A percentile compares a stretch with the other conserved stretches of the same genome.
phyloP scores from a whole-genome alignment of 2,797 vertebrate genomes.

The Schizopygopsis pylzovi region DNA sequence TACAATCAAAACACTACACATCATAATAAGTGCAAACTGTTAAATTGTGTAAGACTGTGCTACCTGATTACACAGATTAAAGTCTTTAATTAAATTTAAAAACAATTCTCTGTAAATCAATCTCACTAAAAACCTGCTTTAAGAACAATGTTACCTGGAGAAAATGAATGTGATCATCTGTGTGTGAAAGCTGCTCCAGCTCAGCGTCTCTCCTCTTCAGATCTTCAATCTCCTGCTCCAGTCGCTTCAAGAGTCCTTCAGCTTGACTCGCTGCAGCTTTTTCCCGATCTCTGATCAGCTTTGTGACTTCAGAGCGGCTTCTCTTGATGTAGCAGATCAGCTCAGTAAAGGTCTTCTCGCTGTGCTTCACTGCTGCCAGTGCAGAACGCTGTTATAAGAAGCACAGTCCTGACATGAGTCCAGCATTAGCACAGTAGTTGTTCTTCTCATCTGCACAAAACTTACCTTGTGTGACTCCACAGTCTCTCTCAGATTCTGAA shows the following conservation, averaged over 20 bases:
- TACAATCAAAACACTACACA: too few species aligned
- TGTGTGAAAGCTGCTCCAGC: neutral
- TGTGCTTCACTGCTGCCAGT: neutral
- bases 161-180: neutral
- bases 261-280: neutral
- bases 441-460: neutral
- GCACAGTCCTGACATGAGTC: neutral
- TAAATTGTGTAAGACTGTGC: too few species aligned
- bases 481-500: constrained; percentile 1
- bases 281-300: constrained; percentile 25
- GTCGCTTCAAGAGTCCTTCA: neutral
- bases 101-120: too few species aligned
- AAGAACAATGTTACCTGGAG: neutral
- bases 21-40: too few species aligned
- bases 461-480: constrained; percentile 15
- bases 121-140: neutral
- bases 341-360: constrained; percentile 5
- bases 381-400: neutral
- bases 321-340: neutral
- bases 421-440: neutral
- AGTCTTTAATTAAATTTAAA: too few species aligned
- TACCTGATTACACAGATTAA: too few species aligned
- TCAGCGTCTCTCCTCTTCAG: neutral
- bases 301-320: neutral
- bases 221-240: neutral